Conservation (phyloP, 2,113 vertebrate genomes). For the Pteropus alecto region DNA sequence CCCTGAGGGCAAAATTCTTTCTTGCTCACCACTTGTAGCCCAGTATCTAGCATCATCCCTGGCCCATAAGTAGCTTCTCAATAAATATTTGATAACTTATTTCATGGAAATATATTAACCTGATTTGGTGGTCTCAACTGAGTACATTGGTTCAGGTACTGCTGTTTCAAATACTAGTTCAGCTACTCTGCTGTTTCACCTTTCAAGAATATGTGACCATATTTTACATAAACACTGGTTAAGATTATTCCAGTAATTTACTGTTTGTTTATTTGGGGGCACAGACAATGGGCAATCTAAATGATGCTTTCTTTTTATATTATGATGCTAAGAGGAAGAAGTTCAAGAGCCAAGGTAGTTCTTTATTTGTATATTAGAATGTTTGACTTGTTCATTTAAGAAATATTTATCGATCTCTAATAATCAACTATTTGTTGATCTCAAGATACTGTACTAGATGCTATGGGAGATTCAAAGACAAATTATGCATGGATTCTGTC, state of each 20-base stretch:
- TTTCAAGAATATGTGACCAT: neutral
- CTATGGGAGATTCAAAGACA: neutral
- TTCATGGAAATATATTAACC: neutral
- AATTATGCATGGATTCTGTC: neutral
- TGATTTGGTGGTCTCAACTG: neutral
- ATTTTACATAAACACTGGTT: neutral
- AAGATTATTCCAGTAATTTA: neutral
- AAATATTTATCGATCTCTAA: slow-evolving; percentile 13
- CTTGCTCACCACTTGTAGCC: neutral
- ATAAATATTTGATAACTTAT: neutral
- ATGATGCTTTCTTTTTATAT: neutral
- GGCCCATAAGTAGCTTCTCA: neutral
- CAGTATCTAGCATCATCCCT: neutral
- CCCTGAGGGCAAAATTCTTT: neutral
- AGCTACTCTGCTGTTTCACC: neutral
- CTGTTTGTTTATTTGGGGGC: neutral
- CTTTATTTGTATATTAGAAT: neutral
- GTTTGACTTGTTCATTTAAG: neutral
- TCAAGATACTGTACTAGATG: neutral
- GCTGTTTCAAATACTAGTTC: neutral
- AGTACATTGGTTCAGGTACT: neutral
- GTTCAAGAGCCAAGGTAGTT: neutral
- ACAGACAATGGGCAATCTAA: neutral
- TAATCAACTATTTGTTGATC: slow-evolving; percentile 7
- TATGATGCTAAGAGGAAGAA: neutral